These are phyloP conservation scores for Hypocryptadius cinnamomeus DNA, from an alignment of 2,113 vertebrate genomes.

Conservation along the genomic window DNA sequence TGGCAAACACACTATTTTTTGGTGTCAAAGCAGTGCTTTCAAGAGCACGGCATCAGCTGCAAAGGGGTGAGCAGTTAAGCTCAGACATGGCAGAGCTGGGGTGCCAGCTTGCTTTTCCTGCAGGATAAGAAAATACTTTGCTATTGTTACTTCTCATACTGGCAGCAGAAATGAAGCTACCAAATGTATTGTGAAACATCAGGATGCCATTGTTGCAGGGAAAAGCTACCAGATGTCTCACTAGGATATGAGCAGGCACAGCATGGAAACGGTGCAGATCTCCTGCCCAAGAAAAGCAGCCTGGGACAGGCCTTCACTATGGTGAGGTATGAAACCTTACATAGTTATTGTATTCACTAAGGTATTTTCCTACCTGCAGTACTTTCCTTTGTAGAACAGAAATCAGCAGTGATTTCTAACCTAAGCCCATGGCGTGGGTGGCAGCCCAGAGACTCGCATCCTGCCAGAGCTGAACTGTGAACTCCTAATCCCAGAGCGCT, in stretches of 20 bases:
- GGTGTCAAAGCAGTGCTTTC: neutral
- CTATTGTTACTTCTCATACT: neutral
- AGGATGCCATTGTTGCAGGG: neutral
- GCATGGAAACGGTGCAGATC: neutral
- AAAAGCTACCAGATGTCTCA: neutral
- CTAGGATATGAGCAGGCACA: fast-evolving
- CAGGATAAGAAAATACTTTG: neutral
- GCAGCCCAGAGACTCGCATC: neutral
- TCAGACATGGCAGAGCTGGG: neutral
- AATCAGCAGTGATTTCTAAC: neutral
- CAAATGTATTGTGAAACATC: neutral
- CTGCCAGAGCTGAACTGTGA: neutral
- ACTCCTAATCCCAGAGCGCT: neutral
- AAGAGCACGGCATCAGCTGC: neutral
- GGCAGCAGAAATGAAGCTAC: neutral
- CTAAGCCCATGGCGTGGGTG: fast-evolving
- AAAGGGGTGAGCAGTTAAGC: neutral
- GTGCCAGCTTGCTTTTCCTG: neutral
- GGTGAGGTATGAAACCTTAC: neutral
- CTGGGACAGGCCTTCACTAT: neutral
- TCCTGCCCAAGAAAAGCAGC: neutral
- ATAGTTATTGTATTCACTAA: neutral
- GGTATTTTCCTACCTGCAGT: neutral
- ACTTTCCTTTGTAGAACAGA: neutral
- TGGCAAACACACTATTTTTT: neutral